A percentile compares a stretch with the other conserved stretches of the same genome.
Conservation (phyloP, 2,888 invertebrate genomes). For the Drosophila recens region DNA sequence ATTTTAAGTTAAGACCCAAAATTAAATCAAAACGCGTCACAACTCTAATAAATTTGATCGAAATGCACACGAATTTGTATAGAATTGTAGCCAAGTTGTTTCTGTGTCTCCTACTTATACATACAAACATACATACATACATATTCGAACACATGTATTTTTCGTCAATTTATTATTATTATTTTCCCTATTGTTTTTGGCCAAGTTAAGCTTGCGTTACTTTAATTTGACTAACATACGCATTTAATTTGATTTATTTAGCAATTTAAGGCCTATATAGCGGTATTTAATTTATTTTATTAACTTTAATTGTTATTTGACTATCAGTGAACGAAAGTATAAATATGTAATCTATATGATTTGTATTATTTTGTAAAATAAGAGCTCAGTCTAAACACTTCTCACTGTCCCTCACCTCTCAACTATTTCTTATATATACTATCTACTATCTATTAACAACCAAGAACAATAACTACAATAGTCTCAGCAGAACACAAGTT, state of each 20-base stretch:
- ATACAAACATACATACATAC: constrained; percentile 22
- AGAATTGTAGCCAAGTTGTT: constrained; percentile 7
- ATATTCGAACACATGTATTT: background rate
- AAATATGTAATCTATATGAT: constrained; percentile 56
- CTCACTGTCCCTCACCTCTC: background rate
- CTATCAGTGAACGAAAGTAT: constrained; percentile 53
- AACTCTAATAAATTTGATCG: background rate
- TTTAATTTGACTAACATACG: constrained; percentile 45
- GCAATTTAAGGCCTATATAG: constrained; percentile 65
- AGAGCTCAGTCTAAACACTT: constrained; percentile 24
- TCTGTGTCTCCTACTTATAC: constrained; percentile 1
- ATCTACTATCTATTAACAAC: constrained; percentile 6
- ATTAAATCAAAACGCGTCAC: constrained; percentile 26
- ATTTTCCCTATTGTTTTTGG: constrained; percentile 25
- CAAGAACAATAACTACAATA: constrained; percentile 45
- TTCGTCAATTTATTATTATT: background rate
- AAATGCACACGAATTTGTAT: background rate
- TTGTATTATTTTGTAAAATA: constrained; percentile 68
- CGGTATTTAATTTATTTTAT: constrained; percentile 74
- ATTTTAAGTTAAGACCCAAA: constrained; percentile 38
- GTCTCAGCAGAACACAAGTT: constrained; percentile 8
- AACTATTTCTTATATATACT: background rate
- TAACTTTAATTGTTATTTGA: constrained; percentile 72
- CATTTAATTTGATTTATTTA: constrained; percentile 52
- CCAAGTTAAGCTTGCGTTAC: constrained; percentile 19